A percentile compares a stretch with the other conserved stretches of the same genome.
phyloP scores from a whole-genome alignment of 2,113 vertebrate genomes.

The Equus quagga region DNA sequence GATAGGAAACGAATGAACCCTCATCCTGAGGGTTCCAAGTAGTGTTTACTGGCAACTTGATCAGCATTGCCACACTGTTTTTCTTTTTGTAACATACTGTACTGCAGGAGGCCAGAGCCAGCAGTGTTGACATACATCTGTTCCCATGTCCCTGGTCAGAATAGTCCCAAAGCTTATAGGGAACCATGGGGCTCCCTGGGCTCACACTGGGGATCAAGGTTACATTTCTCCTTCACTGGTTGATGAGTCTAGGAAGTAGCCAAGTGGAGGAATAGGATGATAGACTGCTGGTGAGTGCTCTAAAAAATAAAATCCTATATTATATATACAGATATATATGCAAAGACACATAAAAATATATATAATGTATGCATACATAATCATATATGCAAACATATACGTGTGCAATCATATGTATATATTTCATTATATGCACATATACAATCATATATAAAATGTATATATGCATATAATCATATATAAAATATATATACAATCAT shows the following conservation, averaged over 20 bases:
- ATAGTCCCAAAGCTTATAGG: background rate
- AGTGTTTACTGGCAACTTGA: too few species aligned
- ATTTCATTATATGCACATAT: background rate
- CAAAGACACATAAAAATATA: background rate
- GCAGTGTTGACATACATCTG: too few species aligned
- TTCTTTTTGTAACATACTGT: background rate
- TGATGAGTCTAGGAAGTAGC: background rate
- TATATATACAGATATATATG: background rate
- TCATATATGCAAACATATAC: background rate
- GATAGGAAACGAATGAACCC: background rate
- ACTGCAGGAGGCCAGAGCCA: background rate
- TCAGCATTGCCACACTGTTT: accelerated
- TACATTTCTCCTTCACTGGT: background rate
- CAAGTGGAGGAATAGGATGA: background rate
- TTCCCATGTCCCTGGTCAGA: accelerated
- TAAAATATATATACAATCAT: background rate
- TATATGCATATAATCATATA: background rate
- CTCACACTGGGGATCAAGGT: background rate
- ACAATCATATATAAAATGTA: background rate
- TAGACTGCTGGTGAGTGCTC: background rate
- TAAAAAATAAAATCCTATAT: background rate
- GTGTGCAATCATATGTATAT: background rate
- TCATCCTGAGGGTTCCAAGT: background rate
- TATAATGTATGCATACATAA: background rate
- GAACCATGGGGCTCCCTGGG: background rate